Conservation (phyloP, 2,888 invertebrate species). For the Prionchulus punctatus region DNA sequence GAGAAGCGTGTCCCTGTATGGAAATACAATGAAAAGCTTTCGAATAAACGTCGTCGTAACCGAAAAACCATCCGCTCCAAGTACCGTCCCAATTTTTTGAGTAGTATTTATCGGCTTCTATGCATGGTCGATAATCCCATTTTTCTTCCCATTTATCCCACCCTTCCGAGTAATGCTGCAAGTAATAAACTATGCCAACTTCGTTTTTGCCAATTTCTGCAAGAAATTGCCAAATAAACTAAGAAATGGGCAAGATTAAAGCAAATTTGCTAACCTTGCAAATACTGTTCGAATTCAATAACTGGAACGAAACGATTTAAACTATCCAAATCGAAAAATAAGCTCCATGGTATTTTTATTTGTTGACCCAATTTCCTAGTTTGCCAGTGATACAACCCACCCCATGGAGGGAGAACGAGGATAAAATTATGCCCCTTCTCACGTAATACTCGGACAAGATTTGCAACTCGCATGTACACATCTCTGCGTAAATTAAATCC, state of each 20-base stretch:
- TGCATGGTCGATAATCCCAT: constrained; percentile 49
- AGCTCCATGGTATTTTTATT: constrained; percentile 55
- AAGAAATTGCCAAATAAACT: constrained; percentile 12
- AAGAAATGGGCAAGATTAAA: neutral
- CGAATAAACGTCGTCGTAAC: constrained; percentile 48
- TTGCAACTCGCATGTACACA: constrained; percentile 80
- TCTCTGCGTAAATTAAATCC: constrained; percentile 91
- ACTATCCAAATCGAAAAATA: constrained; percentile 66
- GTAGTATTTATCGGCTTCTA: constrained; percentile 29
- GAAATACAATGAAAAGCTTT: constrained; percentile 55
- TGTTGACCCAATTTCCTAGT: constrained; percentile 43
- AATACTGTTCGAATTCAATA: constrained; percentile 64
- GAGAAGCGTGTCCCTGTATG: constrained; percentile 50
- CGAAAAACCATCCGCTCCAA: constrained; percentile 48
- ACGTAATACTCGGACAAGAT: constrained; percentile 54
- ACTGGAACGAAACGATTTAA: constrained; percentile 63
- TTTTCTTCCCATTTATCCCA: constrained; percentile 69
- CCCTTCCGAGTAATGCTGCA: constrained; percentile 69
- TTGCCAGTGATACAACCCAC: constrained; percentile 74
- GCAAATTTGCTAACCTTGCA: constrained; percentile 42
- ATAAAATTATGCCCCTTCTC: constrained; percentile 27
- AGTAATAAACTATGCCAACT: constrained; percentile 59
- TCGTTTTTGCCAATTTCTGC: constrained; percentile 41
- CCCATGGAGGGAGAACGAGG: constrained; percentile 76
- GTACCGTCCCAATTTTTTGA: constrained; percentile 21